Evolutionary conservation across 2,888 invertebrate species (phyloP), one percentile per base, ranked within the genome.

Genomic region (Andrena fulva): DNA sequence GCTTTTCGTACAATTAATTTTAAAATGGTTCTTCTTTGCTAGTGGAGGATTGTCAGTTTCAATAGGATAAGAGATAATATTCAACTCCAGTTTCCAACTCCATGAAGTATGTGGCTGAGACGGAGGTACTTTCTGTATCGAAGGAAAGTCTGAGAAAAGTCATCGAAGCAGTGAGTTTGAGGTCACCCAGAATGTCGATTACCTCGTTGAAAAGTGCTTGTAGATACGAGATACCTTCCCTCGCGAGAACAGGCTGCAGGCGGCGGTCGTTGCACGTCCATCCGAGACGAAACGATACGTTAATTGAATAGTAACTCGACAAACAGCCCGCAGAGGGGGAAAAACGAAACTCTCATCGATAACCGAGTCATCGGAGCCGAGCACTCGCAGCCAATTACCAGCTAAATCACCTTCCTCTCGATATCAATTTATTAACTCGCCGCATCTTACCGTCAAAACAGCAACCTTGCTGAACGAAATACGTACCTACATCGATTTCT

Each of bases 291-390:
- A 77, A 67, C 66, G 77, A 73, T 77, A 73, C 77, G 74, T 78
- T 78, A 78, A 78, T 78, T 78, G 77, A 78, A 78, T 78, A 68
- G 77, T 68, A 74, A 74, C 74, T 62, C 74, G 74, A 56, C 74
- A 74, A 78, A 42, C 77, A 68, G 62, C 74, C 52, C 67, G 20
- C 62, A 31, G 35, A 52, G 35, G 10, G 24, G 10, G 27, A 50
- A 50, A 52, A 54, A 62, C 35, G 76, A 50, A 50, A 69, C 27
- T 48, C 27, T 33, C 79, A 64, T 69, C 75, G 75, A 79, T 75
- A 74, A 75, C 75, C 75, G 68, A 75, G 56, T 69, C 68, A 59
- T 75, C 68, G 75, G 63, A 75, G 10, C 56, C 56, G 48, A 64
- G 54, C 75, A 59, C 69, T 79, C 76, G 69, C 79, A 69, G 64